Base-by-base conservation (phyloP, 2,888 invertebrate genomes). In the Plemyria rubiginata region DNA sequence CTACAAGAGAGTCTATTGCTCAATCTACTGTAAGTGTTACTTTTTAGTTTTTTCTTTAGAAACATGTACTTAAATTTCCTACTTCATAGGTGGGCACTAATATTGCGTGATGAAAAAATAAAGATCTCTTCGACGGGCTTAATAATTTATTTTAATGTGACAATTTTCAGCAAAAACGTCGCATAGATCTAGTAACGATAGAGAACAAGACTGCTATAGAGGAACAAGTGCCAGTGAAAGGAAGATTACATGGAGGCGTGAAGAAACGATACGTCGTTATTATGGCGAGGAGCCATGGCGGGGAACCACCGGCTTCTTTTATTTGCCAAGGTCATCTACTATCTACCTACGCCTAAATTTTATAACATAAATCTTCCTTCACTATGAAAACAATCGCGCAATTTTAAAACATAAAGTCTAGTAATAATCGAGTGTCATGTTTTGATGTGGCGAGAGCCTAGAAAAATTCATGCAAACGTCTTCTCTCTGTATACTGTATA, bases 261-360 rank as follows among this genome's bases (percentile, higher is more conserved):
- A 90, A 89, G 72, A 89, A 86, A 74, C 77, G 92, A 3, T 96
- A 97, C 7, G 96, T 99, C 32, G 95, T 98, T 36, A 95, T 99
- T 54, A 94, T 99, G 70, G 96, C 97, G 7, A 94, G 99, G 71
- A 94, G 96, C 15, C 99, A 99, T 87, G 98, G 99, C 0, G 99
- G 99, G 4, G 99, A 99, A 85, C 96, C 98, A 0, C 98, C 99
- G 0, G 94, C 98, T 2, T 99, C 99, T 12, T 98, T 95, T 90
- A 97, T 99, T 46, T 98, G 98, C 84, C 99, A 99, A 95, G 97
- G 96, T 96, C 50, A 11, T 16, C 13, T 15, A 43, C 41, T 32
- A 8, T 9, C 6, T 45, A 28, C 16, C 29, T 48, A 48, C 46
- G n/a, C n/a, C n/a, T n/a, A n/a, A n/a, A n/a, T n/a, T n/a, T 7